phyloP scores from a whole-genome alignment of 2,888 invertebrate genomes.

The Drosophila anceps region DNA sequence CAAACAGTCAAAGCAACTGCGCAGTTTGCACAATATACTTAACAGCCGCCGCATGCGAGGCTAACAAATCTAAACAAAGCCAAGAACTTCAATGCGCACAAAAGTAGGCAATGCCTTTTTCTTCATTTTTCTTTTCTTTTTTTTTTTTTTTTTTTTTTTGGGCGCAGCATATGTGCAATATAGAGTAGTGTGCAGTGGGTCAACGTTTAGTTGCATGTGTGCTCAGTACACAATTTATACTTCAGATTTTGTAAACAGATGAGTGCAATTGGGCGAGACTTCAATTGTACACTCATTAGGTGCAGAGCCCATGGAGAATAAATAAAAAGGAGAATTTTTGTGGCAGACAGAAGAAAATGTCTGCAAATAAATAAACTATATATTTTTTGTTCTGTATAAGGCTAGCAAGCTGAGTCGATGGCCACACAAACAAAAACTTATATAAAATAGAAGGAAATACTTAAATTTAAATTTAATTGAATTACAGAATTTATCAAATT shows the following conservation, averaged over 20 bases:
- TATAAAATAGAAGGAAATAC: not conserved
- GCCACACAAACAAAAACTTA: not conserved
- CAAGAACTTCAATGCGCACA: slow-evolving; percentile 48
- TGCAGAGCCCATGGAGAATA: not conserved
- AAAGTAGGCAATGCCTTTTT: slow-evolving; percentile 67
- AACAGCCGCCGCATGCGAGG: slow-evolving; percentile 33
- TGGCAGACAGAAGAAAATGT: not conserved
- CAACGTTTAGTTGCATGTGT: slow-evolving; percentile 13
- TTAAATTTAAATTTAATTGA: not conserved
- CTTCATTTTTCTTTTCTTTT: not conserved
- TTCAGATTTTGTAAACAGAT: slow-evolving; percentile 6
- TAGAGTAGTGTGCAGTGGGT: not conserved
- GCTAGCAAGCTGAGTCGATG: not conserved
- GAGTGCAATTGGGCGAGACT: slow-evolving; percentile 1
- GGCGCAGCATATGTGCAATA: not conserved
- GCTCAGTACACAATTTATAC: slow-evolving; percentile 36
- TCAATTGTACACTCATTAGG: not conserved
- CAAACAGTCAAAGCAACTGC: slow-evolving; percentile 44
- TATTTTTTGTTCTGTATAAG: not conserved
- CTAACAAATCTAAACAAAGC: slow-evolving; percentile 45
- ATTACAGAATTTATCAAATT: too few relatives aligned
- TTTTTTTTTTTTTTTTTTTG: not conserved
- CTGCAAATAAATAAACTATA: not conserved
- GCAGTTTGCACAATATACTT: slow-evolving; percentile 61
- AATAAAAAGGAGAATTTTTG: not conserved